Base-by-base conservation (phyloP, 2,797 vertebrate species). In the Chelonia mydas region DNA sequence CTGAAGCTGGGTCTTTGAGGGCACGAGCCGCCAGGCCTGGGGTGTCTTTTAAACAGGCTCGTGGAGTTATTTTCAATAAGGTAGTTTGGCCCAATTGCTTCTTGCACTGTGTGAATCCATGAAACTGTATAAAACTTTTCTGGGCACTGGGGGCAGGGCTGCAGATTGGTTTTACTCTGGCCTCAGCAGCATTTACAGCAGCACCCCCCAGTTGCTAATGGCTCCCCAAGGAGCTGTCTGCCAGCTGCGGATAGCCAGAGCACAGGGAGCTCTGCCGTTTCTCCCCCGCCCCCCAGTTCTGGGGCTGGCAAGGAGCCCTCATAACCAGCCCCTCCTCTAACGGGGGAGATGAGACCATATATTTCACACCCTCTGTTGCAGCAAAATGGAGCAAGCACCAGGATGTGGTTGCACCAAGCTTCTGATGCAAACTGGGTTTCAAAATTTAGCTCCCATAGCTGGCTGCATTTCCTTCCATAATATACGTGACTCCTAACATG, bases 91-190 rank as follows among this genome's bases (percentile, higher is more conserved):
- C 61, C n/a, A 11, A 11, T 11, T 72, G n/a, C 19, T 19, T 72
- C 9, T 27, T 77, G 13, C 27, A 28, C 12, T 9, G 27, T 76
- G 72, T 45, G 72, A 45, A 11, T 76, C 25, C 15, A 47, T 16
- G 25, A 76, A 27, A 27, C 41, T 4, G 59, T 37, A 12, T 55
- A 50, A 8, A 31, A 27, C 57, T 82, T n/a, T 49, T 25, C 12
- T 25, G 21, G 17, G 27, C 9, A 1, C 1, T 3, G 45, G 68
- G 65, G 16, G 15, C 17, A 1, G 16, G 11, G 28, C 33, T 57
- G 57, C 57, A 87, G 79, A 13, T 6, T 4, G 5, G 37, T 28
- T 28, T 83, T 65, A 57, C 6, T 7, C 74, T 45, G 21, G 7
- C 61, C 53, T 6, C 3, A 33, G n/a, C 5, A 80, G 10, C 21